Evolutionary conservation across 2,888 invertebrate genomes (phyloP), one percentile per base, ranked within the genome.

Genomic region (Nomada fucata): DNA sequence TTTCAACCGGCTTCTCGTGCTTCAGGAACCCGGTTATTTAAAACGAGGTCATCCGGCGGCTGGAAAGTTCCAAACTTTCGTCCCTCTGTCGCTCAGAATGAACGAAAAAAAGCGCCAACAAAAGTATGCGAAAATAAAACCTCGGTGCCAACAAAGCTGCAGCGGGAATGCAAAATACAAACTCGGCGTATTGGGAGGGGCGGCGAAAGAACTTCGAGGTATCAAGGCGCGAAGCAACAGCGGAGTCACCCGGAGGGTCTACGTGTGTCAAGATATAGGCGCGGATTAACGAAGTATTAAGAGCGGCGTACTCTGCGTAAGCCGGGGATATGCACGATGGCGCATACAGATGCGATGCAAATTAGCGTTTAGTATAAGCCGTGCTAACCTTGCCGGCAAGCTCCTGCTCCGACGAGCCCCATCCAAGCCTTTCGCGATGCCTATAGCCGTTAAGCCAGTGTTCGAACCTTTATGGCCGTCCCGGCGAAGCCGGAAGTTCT

Each of bases 321-420:
- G 90, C 91, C 86, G 64, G 86, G 89, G 91, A 91, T 90, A 90
- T 89, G 89, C 91, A 88, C 91, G 91, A 92, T 91, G 91, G 91
- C 85, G 92, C 92, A 92, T 92, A 92, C 92, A 91, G 91, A 92
- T 92, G 90, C 80, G 89, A 92, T 92, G 92, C 91, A 92, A 92
- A 92, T 92, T 90, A 92, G 89, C 91, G 89, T 92, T 92, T 91
- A 92, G 89, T 91, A 86, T 91, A 92, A 92, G 91, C 92, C 86
- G 83, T 86, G 85, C 84, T 88, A 89, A 88, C 88, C 87, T 90
- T 67, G 70, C 81, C 63, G 67, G 52, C 79, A 65, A 55, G 77
- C 79, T 72, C 76, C 70, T 47, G 76, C 42, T 73, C 68, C 44
- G 26, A 26, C 64, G 50, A 64, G 44, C 69, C 68, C 76, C 68